Conservation (phyloP, 2,888 invertebrate species). For the Hofmannophila pseudospretella region DNA sequence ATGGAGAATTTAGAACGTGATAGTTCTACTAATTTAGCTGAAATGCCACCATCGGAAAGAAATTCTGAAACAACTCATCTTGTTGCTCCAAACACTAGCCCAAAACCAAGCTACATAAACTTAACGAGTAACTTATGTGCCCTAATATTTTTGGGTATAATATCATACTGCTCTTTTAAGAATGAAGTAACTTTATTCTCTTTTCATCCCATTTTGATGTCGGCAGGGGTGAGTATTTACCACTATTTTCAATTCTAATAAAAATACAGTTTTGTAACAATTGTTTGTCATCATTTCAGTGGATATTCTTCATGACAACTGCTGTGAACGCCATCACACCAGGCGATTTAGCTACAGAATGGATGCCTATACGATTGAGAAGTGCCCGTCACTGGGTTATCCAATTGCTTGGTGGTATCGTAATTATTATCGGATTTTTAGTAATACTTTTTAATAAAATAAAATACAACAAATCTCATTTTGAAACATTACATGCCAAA, state of each 20-base stretch:
- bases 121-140: conserved; percentile 54
- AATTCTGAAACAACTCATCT: conserved; percentile 58
- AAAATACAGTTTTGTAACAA: too few species aligned
- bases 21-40: neutral
- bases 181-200: conserved; percentile 56
- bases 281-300: conserved; percentile 45
- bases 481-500: conserved; percentile 56
- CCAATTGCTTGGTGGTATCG: conserved; percentile 46
- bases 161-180: conserved; percentile 54
- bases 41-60: conserved; percentile 47
- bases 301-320: conserved; percentile 66
- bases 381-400: conserved; percentile 72
- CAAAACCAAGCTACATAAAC: conserved; percentile 58
- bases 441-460: conserved; percentile 65
- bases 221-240: conserved; percentile 58
- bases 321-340: conserved; percentile 69
- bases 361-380: conserved; percentile 68
- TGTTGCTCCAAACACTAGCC: conserved; percentile 37
- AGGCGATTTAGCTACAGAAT: conserved; percentile 70
- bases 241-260: too few species aligned
- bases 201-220: conserved; percentile 68
- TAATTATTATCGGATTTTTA: conserved; percentile 53
- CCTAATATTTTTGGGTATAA: conserved; percentile 46
- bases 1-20: conserved; percentile 1
- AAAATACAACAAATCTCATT: conserved; percentile 47